Base-by-base conservation (phyloP, 2,797 vertebrate genomes). In the Danio tinwini region DNA sequence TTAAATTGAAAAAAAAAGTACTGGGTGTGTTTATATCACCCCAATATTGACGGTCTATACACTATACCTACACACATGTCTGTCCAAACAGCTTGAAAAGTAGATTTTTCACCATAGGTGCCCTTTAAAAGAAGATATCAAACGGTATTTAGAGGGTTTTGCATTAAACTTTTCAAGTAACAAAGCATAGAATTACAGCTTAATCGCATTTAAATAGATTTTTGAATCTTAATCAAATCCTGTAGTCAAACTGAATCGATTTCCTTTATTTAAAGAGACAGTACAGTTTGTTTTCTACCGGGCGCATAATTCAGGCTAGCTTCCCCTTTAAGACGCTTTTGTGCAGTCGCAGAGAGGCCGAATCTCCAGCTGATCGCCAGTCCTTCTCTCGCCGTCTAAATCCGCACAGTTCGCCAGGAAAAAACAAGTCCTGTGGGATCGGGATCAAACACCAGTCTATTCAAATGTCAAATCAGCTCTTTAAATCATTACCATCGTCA, bases 241-340 rank as follows among this genome's bases (percentile, higher is more conserved):
- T 29, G 1, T 29, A 29, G 29, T 29, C 29, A 29, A 29, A 29
- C 29, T 29, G 29, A 29, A 29, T 29, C 29, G 29, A 29, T 29
- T 29, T 29, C 29, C 29, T 29, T 29, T 11, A 49, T 82, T 81
- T 83, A 82, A 84, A 80, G 72, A 13, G 1, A n/a, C 44, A 50
- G 47, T 14, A 49, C 17, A 13, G 6, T 37, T 65, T 19, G 4
- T 58, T 82, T 81, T 85, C 42, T 72, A 78, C 78, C 67, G 71
- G 73, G 6, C 10, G 65, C 7, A 19, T 68, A 65, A 68, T 44
- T 44, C 19, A 56, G 39, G 5, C 39, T 37, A 50, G 61, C 73
- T 50, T 39, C 50, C 82, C 82, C 83, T 84, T 87, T 87, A 86
- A 86, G 49, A 47, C 7, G 37, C 52, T 21, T 59, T 61, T 29